Percentiles rank a stretch among this genome's conserved stretches.
These are phyloP conservation scores for Amblyteles armatorius DNA, from an alignment of 2,888 invertebrate species.

Conservation along the genomic window DNA sequence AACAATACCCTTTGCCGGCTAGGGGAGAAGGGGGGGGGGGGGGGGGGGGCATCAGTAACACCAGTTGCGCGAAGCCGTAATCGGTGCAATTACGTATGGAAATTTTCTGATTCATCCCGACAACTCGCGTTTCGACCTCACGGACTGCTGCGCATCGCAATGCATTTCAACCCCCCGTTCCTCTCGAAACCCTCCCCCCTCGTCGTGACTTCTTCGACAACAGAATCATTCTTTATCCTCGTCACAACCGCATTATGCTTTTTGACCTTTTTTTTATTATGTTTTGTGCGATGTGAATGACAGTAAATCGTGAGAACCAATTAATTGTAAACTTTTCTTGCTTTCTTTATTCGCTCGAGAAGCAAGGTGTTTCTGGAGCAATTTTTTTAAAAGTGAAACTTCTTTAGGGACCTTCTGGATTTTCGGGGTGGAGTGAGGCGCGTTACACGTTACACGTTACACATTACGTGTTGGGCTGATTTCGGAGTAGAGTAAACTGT, in stretches of 20 bases:
- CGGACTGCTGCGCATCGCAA: slow-evolving; percentile 61
- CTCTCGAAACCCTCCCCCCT: slow-evolving; percentile 42
- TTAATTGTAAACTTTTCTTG: background rate
- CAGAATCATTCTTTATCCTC: slow-evolving; percentile 54
- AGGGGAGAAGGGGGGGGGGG: slow-evolving; percentile 16
- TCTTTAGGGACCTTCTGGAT: too few relatives aligned
- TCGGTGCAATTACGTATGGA: slow-evolving; percentile 83
- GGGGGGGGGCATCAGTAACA: slow-evolving; percentile 68
- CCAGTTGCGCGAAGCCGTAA: slow-evolving; percentile 82
- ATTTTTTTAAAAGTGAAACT: background rate
- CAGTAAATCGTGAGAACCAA: background rate
- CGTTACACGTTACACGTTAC: too few relatives aligned
- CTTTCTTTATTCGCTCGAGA: background rate
- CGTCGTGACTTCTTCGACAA: slow-evolving; percentile 56
- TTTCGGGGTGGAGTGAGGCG: too few relatives aligned
- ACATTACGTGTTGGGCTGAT: too few relatives aligned
- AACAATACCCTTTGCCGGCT: slow-evolving; percentile 32
- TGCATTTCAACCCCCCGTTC: slow-evolving; percentile 31
- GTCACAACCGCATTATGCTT: background rate
- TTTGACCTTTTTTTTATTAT: slow-evolving; percentile 12
- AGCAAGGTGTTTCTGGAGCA: background rate
- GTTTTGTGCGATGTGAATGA: slow-evolving; percentile 3
- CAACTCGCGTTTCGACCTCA: slow-evolving; percentile 63
- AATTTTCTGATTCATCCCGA: slow-evolving; percentile 82
- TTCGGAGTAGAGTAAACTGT: too few relatives aligned